Conservation (phyloP, 2,888 invertebrate genomes). For the Chaetogeoica ovagalla region DNA sequence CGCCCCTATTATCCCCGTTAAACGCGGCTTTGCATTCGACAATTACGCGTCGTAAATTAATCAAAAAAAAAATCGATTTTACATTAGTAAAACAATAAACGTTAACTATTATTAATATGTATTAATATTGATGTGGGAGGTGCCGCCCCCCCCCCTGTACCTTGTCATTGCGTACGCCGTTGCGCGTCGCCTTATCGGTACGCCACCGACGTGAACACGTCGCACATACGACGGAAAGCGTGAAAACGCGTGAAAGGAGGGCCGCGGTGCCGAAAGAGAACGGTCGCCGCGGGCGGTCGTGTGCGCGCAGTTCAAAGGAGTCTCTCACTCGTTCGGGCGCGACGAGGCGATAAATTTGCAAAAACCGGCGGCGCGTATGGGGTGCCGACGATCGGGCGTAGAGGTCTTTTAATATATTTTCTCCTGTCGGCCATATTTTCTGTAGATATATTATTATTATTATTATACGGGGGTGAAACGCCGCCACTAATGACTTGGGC, state of each 20-base stretch:
- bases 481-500: slow-evolving; percentile 40
- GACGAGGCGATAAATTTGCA: slow-evolving; percentile 45
- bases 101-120: too few species aligned
- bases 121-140: too few species aligned
- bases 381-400: not conserved
- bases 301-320: slow-evolving; percentile 12
- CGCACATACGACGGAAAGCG: not conserved
- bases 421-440: slow-evolving; percentile 37
- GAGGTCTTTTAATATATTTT: slow-evolving; percentile 47
- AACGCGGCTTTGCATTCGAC: too few species aligned
- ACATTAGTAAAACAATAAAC: too few species aligned
- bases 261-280: slow-evolving; percentile 9
- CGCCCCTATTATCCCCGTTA: too few species aligned
- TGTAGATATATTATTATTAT: not conserved
- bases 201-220: too few species aligned
- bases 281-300: slow-evolving; percentile 16
- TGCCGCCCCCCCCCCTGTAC: too few species aligned
- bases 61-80: too few species aligned
- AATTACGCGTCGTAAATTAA: too few species aligned
- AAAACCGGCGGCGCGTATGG: not conserved
- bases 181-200: too few species aligned
- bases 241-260: not conserved
- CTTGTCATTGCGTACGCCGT: too few species aligned
- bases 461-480: not conserved
- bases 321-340: not conserved